Evolutionary conservation across 2,797 vertebrate species (phyloP).

Genomic region (Manis javanica): DNA sequence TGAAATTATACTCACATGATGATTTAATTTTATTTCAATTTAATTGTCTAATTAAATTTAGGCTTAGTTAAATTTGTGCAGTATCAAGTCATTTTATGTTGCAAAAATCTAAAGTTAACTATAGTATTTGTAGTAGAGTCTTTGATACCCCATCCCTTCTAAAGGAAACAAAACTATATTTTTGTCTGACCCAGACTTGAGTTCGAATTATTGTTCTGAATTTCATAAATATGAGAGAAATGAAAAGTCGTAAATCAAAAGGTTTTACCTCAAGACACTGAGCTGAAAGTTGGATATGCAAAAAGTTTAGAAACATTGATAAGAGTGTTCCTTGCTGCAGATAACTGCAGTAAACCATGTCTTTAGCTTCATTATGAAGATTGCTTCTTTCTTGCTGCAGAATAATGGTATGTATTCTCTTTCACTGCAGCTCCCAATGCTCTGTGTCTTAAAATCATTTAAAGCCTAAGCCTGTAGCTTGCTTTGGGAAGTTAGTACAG

Average conservation of each 20-base stretch:
- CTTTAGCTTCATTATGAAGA: conserved; percentile 82
- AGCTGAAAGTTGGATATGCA: conserved; percentile 85
- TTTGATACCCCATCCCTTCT: conserved; percentile 73
- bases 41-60: conserved; percentile 49
- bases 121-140: conserved; percentile 63
- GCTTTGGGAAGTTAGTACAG: conserved; percentile 85
- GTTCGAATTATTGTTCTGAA: conserved; percentile 84
- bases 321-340: conserved; percentile 83
- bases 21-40: conserved; percentile 66
- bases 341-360: conserved; percentile 84
- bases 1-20: conserved; percentile 52
- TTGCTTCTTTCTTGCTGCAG: conserved; percentile 86
- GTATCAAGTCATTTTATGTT: conserved; percentile 55
- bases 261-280: conserved; percentile 87
- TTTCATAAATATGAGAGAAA: conserved; percentile 83
- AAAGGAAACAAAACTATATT: conserved; percentile 91
- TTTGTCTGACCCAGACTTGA: conserved; percentile 90
- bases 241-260: conserved; percentile 79
- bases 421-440: conserved; percentile 86
- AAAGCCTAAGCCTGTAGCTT: conserved; percentile 84
- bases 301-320: conserved; percentile 82
- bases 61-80: conserved; percentile 68
- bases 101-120: conserved; percentile 67
- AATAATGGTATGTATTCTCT: conserved; percentile 83
- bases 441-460: conserved; percentile 87